These are phyloP conservation scores for Formica selysi DNA, from an alignment of 1,140 invertebrate genomes.

Conservation along the genomic window DNA sequence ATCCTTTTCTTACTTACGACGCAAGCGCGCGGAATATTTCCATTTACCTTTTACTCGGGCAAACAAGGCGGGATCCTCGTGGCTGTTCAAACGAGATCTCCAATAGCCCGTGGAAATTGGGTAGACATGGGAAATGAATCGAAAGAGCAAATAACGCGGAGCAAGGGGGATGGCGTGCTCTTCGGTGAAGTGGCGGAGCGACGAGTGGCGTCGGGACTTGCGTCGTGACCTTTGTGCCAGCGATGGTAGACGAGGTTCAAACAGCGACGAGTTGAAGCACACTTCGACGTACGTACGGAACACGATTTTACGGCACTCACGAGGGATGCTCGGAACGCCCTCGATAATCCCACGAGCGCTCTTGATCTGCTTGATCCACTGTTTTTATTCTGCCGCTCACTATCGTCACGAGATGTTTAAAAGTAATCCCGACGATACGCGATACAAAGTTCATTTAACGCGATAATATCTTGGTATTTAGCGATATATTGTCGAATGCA, in stretches of 20 bases:
- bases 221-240: conserved; percentile 62
- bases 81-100: conserved; percentile 70
- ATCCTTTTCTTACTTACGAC: conserved; percentile 1
- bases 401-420: conserved; percentile 28
- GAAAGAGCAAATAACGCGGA: conserved; percentile 78
- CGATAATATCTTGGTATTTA: background rate
- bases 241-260: conserved; percentile 18
- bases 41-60: conserved; percentile 73
- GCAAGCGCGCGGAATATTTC: conserved; percentile 57
- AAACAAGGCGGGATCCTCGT: conserved; percentile 70
- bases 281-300: conserved; percentile 64
- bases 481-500: background rate
- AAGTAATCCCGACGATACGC: background rate
- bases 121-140: conserved; percentile 81
- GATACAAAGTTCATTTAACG: background rate
- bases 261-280: conserved; percentile 62
- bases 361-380: conserved; percentile 66
- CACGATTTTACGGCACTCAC: conserved; percentile 71
- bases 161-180: background rate
- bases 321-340: conserved; percentile 52
- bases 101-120: conserved; percentile 77
- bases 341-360: conserved; percentile 62
- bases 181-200: conserved; percentile 3
- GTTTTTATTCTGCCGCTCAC: conserved; percentile 18
- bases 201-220: conserved; percentile 45